Conservation (phyloP, 2,888 invertebrate genomes). For the Crossocerus cetratus region DNA sequence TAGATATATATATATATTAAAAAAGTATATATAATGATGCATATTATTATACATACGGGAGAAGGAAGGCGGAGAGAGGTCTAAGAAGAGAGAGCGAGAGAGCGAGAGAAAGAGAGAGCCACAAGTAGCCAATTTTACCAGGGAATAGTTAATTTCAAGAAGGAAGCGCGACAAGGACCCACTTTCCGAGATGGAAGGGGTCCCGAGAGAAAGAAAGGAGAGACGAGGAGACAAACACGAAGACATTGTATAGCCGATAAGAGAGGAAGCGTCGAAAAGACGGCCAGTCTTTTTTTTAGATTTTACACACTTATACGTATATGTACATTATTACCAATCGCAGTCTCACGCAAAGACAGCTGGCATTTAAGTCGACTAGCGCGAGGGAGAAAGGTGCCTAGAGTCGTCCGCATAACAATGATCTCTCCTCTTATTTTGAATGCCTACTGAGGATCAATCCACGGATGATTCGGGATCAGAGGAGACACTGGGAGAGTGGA, state of each 20-base stretch:
- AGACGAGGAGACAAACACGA: slow-evolving; percentile 3
- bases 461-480: too few species aligned
- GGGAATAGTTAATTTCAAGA: slow-evolving; percentile 35
- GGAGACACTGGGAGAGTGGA: too few species aligned
- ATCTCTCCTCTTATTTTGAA: too few species aligned
- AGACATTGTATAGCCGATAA: slow-evolving; percentile 36
- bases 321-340: slow-evolving; percentile 18
- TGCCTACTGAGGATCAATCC: too few species aligned
- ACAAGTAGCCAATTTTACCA: slow-evolving; percentile 43
- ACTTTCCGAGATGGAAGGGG: slow-evolving; percentile 34
- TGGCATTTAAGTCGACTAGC: slow-evolving; percentile 31
- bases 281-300: slow-evolving; percentile 58
- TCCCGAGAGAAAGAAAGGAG: slow-evolving; percentile 5
- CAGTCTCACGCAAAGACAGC: slow-evolving; percentile 31
- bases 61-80: slow-evolving; percentile 25
- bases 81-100: too few species aligned
- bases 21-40: slow-evolving; percentile 31
- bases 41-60: slow-evolving; percentile 23
- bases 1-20: slow-evolving; percentile 4
- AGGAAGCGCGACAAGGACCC: slow-evolving; percentile 4
- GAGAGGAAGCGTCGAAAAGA: slow-evolving; percentile 46
- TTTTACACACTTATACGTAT: slow-evolving; percentile 40
- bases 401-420: slow-evolving; percentile 3
- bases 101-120: too few species aligned
- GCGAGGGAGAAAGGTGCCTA: slow-evolving; percentile 24